phyloP scores from a whole-genome alignment of 2,113 vertebrate genomes.

The Anguilla japonica region DNA sequence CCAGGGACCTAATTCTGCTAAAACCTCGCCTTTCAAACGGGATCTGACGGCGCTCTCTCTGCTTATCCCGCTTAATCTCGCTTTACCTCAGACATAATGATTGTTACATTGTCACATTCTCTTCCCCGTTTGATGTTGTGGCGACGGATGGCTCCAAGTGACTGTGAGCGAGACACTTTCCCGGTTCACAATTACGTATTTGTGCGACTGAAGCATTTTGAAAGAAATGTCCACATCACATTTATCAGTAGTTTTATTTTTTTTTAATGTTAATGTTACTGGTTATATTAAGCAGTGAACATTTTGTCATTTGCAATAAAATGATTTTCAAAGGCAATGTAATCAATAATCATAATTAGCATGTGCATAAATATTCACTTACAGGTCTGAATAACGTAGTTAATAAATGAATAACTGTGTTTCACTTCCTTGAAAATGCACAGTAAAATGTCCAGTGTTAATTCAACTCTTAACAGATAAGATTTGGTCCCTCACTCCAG shows the following conservation, averaged over 20 bases:
- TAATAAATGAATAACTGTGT: too few species aligned
- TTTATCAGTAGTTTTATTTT: not conserved
- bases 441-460: too few species aligned
- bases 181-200: not conserved
- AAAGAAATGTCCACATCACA: not conserved
- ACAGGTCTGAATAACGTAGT: too few species aligned
- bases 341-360: too few species aligned
- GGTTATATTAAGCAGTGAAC: not conserved
- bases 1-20: conserved; percentile 22
- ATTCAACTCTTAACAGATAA: too few species aligned
- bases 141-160: not conserved
- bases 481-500: too few species aligned
- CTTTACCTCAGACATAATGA: conserved; percentile 16
- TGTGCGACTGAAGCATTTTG: not conserved
- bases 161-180: not conserved
- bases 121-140: not conserved
- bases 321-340: not conserved
- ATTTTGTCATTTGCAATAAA: not conserved
- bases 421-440: too few species aligned
- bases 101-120: not conserved
- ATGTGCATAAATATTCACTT: too few species aligned
- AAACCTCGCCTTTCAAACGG: conserved; percentile 20
- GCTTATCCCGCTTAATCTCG: conserved; percentile 22
- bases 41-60: conserved; percentile 12
- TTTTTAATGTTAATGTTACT: not conserved